Conservation (phyloP, 2,113 vertebrate genomes). For the Dasypus novemcinctus region DNA sequence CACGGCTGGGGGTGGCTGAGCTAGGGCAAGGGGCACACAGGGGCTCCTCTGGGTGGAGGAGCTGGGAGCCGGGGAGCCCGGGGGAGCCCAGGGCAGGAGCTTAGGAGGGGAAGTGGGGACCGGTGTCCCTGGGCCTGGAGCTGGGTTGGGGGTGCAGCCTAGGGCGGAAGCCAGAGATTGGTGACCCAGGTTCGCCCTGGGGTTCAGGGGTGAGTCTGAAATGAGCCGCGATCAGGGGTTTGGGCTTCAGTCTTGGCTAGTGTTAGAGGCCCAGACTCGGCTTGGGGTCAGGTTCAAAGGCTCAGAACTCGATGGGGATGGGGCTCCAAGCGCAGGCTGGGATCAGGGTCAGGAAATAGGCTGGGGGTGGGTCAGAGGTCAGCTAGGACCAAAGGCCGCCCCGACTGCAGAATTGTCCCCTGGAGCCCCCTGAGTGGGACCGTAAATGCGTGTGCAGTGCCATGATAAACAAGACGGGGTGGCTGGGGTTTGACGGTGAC, state of each 20-base stretch:
- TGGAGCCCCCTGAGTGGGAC: background rate
- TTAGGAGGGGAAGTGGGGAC: background rate
- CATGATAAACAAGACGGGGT: background rate
- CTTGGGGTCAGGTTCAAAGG: background rate
- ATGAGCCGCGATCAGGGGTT: background rate
- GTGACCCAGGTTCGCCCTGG: background rate
- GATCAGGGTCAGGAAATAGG: background rate
- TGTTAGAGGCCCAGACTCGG: background rate
- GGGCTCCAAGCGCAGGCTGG: conserved; percentile 13
- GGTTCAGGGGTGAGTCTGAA: background rate
- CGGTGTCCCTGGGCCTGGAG: background rate
- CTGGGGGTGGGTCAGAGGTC: conserved; percentile 30
- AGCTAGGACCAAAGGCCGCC: background rate
- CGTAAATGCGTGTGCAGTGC: background rate
- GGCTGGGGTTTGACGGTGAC: background rate
- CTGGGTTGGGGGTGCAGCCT: background rate
- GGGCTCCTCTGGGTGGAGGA: background rate
- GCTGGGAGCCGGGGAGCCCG: background rate
- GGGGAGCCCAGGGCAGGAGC: background rate
- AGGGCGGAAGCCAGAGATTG: background rate
- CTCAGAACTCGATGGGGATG: background rate
- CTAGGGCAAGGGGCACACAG: background rate
- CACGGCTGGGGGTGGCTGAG: background rate
- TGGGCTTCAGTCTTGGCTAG: background rate
- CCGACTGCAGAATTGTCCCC: background rate